phyloP scores from a whole-genome alignment of 2,797 vertebrate species.

The Florisuga fusca region DNA sequence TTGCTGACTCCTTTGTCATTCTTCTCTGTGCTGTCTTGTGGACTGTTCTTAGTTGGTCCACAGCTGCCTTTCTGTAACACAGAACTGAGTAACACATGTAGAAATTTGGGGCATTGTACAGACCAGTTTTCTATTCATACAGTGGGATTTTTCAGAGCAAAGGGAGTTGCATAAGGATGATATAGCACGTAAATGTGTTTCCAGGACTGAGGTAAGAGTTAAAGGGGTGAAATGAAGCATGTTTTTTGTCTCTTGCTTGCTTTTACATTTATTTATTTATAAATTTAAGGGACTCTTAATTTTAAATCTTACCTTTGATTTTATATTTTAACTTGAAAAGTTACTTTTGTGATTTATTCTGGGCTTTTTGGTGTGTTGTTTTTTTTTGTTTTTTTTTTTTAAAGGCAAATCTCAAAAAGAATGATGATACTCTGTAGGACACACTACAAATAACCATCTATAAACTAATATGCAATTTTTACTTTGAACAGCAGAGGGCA shows the following conservation, averaged over 20 bases:
- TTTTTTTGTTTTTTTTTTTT: no score
- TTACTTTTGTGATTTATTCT: neutral
- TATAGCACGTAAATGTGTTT: neutral
- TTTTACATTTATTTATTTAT: neutral
- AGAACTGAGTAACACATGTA: neutral
- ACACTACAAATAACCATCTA: neutral
- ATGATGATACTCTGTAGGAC: neutral
- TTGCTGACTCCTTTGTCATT: neutral
- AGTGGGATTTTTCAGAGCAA: neutral
- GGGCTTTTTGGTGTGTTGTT: neutral
- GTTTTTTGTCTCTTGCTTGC: neutral
- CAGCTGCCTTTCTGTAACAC: neutral
- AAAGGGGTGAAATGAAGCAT: neutral
- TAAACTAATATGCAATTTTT: neutral
- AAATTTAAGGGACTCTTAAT: neutral
- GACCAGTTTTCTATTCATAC: neutral
- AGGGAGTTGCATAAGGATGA: neutral
- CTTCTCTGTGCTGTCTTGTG: neutral
- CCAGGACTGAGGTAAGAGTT: neutral
- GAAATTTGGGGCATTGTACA: neutral
- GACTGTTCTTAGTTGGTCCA: neutral
- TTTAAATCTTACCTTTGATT: neutral
- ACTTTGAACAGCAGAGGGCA: slow-evolving; percentile 20
- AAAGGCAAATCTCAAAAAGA: neutral
- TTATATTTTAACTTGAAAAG: neutral